Percentiles rank a stretch among this genome's conserved stretches.
Conservation (phyloP, 64 coral and sea anemone genomes). For the Pachyseris speciosa region DNA sequence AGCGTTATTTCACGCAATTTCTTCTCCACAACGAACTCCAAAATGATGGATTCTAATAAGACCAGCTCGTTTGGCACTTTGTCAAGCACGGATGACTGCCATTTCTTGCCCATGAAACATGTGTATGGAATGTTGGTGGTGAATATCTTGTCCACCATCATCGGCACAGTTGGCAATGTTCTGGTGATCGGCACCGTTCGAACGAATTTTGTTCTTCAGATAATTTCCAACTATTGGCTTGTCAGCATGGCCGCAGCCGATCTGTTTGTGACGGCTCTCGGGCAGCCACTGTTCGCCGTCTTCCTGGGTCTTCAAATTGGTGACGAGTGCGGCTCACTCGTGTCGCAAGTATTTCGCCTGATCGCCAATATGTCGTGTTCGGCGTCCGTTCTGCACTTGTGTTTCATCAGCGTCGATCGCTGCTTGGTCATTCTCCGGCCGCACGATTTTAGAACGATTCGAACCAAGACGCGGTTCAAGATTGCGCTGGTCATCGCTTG, state of each 20-base stretch:
- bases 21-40: not conserved
- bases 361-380: slow-evolving; percentile 87
- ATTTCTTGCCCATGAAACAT: slow-evolving; percentile 23
- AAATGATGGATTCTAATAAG: not conserved
- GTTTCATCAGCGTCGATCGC: slow-evolving; percentile 82
- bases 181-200: slow-evolving; percentile 85
- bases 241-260: slow-evolving; percentile 86
- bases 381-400: slow-evolving; percentile 76
- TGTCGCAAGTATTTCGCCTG: slow-evolving; percentile 75
- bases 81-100: not conserved
- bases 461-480: slow-evolving; percentile 52
- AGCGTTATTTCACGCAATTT: not conserved
- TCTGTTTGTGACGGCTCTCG: slow-evolving; percentile 71
- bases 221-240: slow-evolving; percentile 84
- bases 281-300: slow-evolving; percentile 68
- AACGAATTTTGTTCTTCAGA: slow-evolving; percentile 82
- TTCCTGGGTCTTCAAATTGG: slow-evolving; percentile 66
- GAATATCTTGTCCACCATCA: slow-evolving; percentile 52
- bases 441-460: slow-evolving; percentile 45
- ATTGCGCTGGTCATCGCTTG: slow-evolving; percentile 59
- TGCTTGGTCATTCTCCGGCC: slow-evolving; percentile 76
- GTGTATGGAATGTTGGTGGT: slow-evolving; percentile 20
- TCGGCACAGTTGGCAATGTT: slow-evolving; percentile 83
- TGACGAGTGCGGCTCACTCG: slow-evolving; percentile 20
- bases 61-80: not conserved